phyloP scores from a whole-genome alignment of 1,140 invertebrate genomes.

The Listronotus bonariensis region DNA sequence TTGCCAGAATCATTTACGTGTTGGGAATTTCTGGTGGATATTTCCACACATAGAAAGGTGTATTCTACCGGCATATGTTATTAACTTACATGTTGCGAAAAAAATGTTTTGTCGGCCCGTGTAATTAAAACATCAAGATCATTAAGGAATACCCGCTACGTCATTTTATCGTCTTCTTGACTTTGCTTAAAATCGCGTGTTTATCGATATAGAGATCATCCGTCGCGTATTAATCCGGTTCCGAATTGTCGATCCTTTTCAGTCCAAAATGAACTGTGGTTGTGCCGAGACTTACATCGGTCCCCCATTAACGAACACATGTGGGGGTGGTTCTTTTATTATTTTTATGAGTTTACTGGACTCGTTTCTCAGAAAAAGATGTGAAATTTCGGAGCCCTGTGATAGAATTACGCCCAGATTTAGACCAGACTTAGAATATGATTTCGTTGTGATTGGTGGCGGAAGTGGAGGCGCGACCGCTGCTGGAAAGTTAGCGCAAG shows the following conservation, averaged over 20 bases:
- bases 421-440: constrained; percentile 57
- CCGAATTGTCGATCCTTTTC: neutral
- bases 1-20: too few relatives aligned
- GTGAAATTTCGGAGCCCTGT: constrained; percentile 59
- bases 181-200: neutral
- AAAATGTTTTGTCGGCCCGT: too few relatives aligned
- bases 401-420: constrained; percentile 55
- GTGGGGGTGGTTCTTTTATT: constrained; percentile 59
- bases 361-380: constrained; percentile 58
- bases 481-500: constrained; percentile 57
- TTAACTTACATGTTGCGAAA: too few relatives aligned
- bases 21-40: too few relatives aligned
- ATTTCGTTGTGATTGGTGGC: constrained; percentile 65
- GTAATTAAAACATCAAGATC: constrained; percentile 8
- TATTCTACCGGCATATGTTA: too few relatives aligned
- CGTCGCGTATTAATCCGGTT: constrained; percentile 10
- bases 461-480: constrained; percentile 64
- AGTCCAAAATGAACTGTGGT: constrained; percentile 50
- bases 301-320: constrained; percentile 58
- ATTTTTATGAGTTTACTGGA: constrained; percentile 64
- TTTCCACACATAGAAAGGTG: too few relatives aligned
- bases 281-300: constrained; percentile 54
- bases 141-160: constrained; percentile 1
- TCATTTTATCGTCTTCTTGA: constrained; percentile 3
- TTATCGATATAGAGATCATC: constrained; percentile 12